Conservation (phyloP, 2,888 invertebrate genomes). For the Atrina japonica region DNA sequence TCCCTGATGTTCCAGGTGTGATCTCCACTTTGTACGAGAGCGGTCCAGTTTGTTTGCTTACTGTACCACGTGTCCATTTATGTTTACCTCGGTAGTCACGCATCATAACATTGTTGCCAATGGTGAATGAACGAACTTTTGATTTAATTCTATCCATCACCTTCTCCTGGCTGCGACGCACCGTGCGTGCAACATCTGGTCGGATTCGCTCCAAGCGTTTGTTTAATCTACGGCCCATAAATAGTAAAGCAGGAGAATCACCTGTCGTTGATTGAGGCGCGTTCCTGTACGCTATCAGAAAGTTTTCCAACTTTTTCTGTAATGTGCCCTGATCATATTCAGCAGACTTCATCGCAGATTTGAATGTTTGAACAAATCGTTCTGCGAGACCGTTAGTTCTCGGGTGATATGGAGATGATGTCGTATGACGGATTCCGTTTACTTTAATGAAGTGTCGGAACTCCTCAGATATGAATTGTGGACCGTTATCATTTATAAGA, state of each 20-base stretch:
- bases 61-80: too few species aligned
- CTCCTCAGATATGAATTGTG: constrained; percentile 45
- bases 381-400: constrained; percentile 53
- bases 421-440: constrained; percentile 50
- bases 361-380: constrained; percentile 52
- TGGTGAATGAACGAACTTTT: too few species aligned
- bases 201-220: too few species aligned
- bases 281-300: constrained; percentile 36
- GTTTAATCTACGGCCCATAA: constrained; percentile 27
- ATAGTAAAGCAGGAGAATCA: constrained; percentile 45
- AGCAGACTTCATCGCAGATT: constrained; percentile 40
- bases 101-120: too few species aligned
- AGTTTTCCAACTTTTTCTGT: constrained; percentile 31
- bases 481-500: constrained; percentile 51
- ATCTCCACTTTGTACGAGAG: too few species aligned
- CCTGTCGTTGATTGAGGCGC: constrained; percentile 39
- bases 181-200: too few species aligned
- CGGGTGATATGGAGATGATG: constrained; percentile 51
- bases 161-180: too few species aligned
- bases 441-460: constrained; percentile 27
- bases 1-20: too few species aligned
- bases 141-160: too few species aligned
- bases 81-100: too few species aligned
- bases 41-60: too few species aligned
- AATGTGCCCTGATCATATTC: constrained; percentile 26